phyloP scores from a whole-genome alignment of 2,113 vertebrate species.

The Leucosticte australis region DNA sequence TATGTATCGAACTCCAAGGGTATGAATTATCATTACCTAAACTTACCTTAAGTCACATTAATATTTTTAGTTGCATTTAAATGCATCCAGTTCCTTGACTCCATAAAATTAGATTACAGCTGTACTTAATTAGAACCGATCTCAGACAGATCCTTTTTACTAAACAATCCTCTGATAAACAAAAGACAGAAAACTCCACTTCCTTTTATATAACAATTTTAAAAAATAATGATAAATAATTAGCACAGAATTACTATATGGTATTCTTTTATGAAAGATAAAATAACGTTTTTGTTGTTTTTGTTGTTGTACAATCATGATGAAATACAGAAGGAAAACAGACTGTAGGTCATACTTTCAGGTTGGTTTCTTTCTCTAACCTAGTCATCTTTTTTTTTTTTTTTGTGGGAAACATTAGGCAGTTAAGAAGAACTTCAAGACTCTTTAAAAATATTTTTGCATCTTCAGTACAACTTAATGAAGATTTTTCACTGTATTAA shows the following conservation, averaged over 20 bases:
- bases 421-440: neutral
- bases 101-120: neutral
- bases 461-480: neutral
- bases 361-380: neutral
- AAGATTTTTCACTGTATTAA: neutral
- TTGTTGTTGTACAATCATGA: neutral
- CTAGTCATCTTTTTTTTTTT: neutral
- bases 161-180: neutral
- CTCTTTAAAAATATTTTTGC: neutral
- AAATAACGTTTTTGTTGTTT: neutral
- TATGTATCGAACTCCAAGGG: neutral
- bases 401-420: neutral
- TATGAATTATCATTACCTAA: neutral
- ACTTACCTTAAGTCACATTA: neutral
- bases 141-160: neutral
- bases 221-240: neutral
- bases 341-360: neutral
- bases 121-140: neutral
- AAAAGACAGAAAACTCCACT: neutral
- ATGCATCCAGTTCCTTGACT: neutral
- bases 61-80: neutral
- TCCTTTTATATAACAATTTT: rapidly evolving
- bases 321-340: neutral
- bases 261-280: neutral
- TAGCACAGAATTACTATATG: neutral